These are phyloP conservation scores for Microhierax caerulescens DNA, from an alignment of 2,797 vertebrate species.

Conservation along the genomic window DNA sequence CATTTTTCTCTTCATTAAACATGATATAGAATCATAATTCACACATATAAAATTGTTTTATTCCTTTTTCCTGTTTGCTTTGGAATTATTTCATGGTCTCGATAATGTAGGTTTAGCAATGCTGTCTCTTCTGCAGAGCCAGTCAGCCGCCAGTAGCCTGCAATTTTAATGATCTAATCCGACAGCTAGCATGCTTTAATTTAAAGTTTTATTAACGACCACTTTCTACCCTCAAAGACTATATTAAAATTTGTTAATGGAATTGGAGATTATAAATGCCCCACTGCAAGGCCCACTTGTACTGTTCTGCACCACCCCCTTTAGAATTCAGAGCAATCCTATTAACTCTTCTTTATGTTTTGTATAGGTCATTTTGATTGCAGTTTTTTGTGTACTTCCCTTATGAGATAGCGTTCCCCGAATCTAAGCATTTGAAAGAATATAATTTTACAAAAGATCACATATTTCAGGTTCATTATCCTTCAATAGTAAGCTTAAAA, in stretches of 20 bases:
- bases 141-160: constrained; percentile 50
- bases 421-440: constrained; percentile 1
- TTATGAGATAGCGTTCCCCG: constrained; percentile 3
- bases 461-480: constrained; percentile 39
- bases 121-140: constrained; percentile 17
- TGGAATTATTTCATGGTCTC: constrained; percentile 33
- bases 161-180: constrained; percentile 70
- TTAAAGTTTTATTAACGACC: constrained; percentile 73
- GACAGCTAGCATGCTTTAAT: constrained; percentile 65
- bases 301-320: constrained; percentile 10
- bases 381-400: constrained; percentile 45
- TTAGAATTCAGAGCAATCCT: constrained; percentile 59
- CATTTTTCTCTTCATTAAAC: constrained; percentile 70
- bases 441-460: constrained; percentile 47
- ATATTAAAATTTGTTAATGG: constrained; percentile 67
- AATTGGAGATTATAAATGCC: constrained; percentile 59
- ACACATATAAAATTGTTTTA: constrained; percentile 51
- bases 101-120: constrained; percentile 8
- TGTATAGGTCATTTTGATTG: constrained; percentile 56
- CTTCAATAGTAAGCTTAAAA: constrained; percentile 8
- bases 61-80: constrained; percentile 65
- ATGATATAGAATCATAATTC: constrained; percentile 49
- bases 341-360: constrained; percentile 64
- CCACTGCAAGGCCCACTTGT: constrained; percentile 46
- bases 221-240: constrained; percentile 69